Percentiles rank a stretch among this genome's conserved stretches.
These are phyloP conservation scores for Mormyrus hasselquistii DNA, from an alignment of 2,797 vertebrate species.

Conservation along the genomic window DNA sequence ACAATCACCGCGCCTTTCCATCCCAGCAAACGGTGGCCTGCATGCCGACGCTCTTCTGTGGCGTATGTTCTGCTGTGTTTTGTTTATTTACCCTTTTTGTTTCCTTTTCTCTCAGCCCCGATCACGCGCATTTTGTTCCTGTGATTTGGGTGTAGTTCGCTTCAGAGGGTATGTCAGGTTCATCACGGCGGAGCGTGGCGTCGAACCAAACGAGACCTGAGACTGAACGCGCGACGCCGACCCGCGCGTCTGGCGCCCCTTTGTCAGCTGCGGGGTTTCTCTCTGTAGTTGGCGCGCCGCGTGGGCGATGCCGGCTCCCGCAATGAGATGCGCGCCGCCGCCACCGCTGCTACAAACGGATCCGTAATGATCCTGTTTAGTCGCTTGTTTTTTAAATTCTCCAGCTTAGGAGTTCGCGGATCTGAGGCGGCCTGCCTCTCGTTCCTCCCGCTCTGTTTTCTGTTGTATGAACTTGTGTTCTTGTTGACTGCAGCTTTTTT, in stretches of 20 bases:
- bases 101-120: conserved; percentile 39
- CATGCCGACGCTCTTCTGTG: neutral
- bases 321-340: conserved; percentile 62
- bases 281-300: conserved; percentile 67
- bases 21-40: conserved; percentile 39
- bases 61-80: conserved; percentile 47
- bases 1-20: conserved; percentile 47
- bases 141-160: conserved; percentile 56
- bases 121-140: conserved; percentile 60
- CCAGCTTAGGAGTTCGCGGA: conserved; percentile 43
- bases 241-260: conserved; percentile 55
- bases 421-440: conserved; percentile 47
- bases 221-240: conserved; percentile 56
- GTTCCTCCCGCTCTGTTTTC: conserved; percentile 49
- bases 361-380: conserved; percentile 73
- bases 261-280: conserved; percentile 68
- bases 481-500: neutral
- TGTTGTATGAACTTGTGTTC: conserved; percentile 20
- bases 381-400: conserved; percentile 47
- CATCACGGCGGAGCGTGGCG: conserved; percentile 59
- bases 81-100: conserved; percentile 66
- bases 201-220: conserved; percentile 60
- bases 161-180: conserved; percentile 70
- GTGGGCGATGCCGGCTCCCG: conserved; percentile 64
- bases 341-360: conserved; percentile 71